phyloP scores from a whole-genome alignment of 2,888 invertebrate species.

The Heliothis peltigera region DNA sequence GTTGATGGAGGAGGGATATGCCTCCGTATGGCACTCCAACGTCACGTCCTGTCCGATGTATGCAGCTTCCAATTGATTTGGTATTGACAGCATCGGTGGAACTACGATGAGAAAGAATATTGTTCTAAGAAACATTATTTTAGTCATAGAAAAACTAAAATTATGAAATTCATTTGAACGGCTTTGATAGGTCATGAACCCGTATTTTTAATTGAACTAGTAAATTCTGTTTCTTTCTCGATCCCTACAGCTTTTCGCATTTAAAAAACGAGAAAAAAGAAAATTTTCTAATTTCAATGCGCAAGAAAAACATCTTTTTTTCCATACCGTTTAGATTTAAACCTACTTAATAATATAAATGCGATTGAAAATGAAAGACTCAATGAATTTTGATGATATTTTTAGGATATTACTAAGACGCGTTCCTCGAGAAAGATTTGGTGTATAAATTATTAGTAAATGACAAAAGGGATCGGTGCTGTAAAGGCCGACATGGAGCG shows the following conservation, averaged over 20 bases:
- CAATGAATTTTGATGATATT: constrained; percentile 45
- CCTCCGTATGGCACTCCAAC: constrained; percentile 97
- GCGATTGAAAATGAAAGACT: constrained; percentile 42
- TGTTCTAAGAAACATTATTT: neutral
- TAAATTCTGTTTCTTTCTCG: neutral
- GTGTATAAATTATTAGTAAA: constrained; percentile 51
- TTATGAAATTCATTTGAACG: too few relatives aligned
- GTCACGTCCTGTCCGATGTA: constrained; percentile 96
- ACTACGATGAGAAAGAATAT: constrained; percentile 88
- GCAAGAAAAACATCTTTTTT: constrained; percentile 28
- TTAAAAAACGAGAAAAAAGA: constrained; percentile 24
- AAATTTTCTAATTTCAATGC: constrained; percentile 35
- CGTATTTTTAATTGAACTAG: neutral
- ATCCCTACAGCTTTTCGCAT: constrained; percentile 20
- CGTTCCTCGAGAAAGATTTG: constrained; percentile 37
- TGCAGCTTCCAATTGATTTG: constrained; percentile 97
- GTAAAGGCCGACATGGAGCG: constrained; percentile 30
- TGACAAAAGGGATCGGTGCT: constrained; percentile 51
- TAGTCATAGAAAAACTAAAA: neutral
- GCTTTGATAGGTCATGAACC: neutral
- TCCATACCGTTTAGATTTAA: constrained; percentile 26
- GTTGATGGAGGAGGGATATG: constrained; percentile 97
- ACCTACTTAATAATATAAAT: constrained; percentile 53
- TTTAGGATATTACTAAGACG: constrained; percentile 40
- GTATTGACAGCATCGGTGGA: constrained; percentile 98